These are phyloP conservation scores for Rhagologus leucostigma DNA, from an alignment of 2,113 vertebrate species.

Conservation along the genomic window DNA sequence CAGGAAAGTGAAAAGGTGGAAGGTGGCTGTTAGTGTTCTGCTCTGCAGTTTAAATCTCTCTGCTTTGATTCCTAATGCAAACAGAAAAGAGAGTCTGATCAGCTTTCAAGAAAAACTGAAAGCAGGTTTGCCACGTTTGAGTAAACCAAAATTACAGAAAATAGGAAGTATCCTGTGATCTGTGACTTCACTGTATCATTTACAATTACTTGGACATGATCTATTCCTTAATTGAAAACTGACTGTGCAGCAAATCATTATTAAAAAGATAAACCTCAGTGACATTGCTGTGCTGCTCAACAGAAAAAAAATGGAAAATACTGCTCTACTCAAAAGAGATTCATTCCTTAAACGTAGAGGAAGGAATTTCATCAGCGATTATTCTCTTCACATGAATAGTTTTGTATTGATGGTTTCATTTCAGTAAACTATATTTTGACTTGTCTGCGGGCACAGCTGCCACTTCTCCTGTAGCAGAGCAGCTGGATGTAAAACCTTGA, in stretches of 20 bases:
- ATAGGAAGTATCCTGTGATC: not conserved
- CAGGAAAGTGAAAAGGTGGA: not conserved
- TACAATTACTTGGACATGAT: not conserved
- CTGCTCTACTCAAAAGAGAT: not conserved
- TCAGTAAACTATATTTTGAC: not conserved
- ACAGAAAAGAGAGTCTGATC: not conserved
- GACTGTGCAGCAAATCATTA: fast-evolving
- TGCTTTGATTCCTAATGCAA: not conserved
- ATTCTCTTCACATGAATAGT: not conserved
- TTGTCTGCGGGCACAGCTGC: not conserved
- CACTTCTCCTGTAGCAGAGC: not conserved
- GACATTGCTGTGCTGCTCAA: not conserved
- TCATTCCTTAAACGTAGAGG: not conserved
- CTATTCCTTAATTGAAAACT: not conserved
- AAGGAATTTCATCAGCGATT: not conserved
- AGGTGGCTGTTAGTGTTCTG: not conserved
- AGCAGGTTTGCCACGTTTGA: not conserved
- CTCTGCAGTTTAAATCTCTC: not conserved
- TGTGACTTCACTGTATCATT: not conserved
- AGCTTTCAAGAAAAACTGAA: not conserved
- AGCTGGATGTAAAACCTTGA: not conserved
- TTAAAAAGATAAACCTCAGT: not conserved
- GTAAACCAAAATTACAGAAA: not conserved
- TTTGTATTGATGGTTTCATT: not conserved
- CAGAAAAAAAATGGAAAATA: not conserved